Evolutionary conservation across 2,113 vertebrate genomes (phyloP).

Genomic region (Rhinopomastus cyanomelas): DNA sequence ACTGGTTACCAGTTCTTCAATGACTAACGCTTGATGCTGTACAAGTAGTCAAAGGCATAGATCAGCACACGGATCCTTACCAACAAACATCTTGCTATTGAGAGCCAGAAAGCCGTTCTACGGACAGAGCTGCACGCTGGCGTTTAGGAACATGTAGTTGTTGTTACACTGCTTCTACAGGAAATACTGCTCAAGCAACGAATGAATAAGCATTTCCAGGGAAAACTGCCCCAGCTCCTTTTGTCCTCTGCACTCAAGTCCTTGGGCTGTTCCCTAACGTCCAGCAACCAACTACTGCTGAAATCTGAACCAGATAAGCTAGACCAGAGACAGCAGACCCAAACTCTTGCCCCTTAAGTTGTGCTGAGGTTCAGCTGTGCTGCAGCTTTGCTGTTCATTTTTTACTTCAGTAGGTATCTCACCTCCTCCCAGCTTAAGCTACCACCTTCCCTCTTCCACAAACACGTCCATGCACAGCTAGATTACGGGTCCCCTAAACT

Average conservation of each 20-base stretch:
- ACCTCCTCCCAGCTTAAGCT: not conserved
- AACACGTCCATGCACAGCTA: not conserved
- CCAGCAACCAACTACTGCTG: not conserved
- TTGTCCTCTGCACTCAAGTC: not conserved
- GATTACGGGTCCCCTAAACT: not conserved
- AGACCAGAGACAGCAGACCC: not conserved
- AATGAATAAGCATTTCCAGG: not conserved
- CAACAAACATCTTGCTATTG: not conserved
- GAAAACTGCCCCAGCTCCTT: not conserved
- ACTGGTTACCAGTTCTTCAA: not conserved
- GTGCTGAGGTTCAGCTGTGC: not conserved
- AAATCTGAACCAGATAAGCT: not conserved
- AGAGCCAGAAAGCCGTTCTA: not conserved
- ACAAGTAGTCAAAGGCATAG: not conserved
- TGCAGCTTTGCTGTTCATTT: not conserved
- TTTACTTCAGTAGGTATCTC: not conserved
- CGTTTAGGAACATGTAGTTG: no score
- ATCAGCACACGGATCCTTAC: not conserved
- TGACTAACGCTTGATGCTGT: not conserved
- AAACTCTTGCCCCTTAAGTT: not conserved
- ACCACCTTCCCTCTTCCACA: not conserved
- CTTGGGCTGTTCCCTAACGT: not conserved
- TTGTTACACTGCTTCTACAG: not conserved
- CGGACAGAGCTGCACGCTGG: not conserved
- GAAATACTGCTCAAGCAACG: not conserved